These are phyloP conservation scores for Lepidonotus clava DNA, from an alignment of 2,888 invertebrate species.

Conservation along the genomic window DNA sequence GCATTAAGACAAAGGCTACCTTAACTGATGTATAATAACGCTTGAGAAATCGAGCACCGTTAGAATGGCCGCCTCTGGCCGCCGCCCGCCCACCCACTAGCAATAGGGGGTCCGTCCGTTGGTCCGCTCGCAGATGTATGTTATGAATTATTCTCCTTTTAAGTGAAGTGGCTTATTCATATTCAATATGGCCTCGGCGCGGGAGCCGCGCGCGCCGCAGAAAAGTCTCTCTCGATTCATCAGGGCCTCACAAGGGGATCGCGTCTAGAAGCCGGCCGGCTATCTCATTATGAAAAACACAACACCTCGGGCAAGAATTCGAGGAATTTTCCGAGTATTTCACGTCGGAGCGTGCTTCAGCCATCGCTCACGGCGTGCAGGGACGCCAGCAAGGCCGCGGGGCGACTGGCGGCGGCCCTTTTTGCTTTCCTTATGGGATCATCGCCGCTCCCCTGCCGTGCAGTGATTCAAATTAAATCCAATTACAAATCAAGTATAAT, in stretches of 20 bases:
- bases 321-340: slow-evolving; percentile 33
- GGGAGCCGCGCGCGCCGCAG: neutral
- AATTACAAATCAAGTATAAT: slow-evolving; percentile 47
- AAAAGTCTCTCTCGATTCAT: slow-evolving; percentile 38
- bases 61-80: neutral
- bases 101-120: neutral
- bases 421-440: neutral
- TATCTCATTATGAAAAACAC: slow-evolving; percentile 49
- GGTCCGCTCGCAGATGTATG: slow-evolving; percentile 43
- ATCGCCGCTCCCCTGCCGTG: neutral
- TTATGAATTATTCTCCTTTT: slow-evolving; percentile 50
- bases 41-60: neutral
- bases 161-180: slow-evolving; percentile 51
- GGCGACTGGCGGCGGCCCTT: neutral
- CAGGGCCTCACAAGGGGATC: slow-evolving; percentile 27
- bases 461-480: slow-evolving; percentile 48
- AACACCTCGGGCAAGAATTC: slow-evolving; percentile 46
- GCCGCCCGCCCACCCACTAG: neutral
- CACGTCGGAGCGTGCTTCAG: neutral
- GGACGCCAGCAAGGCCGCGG: neutral
- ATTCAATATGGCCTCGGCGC: slow-evolving; percentile 33
- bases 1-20: slow-evolving; percentile 44
- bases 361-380: neutral
- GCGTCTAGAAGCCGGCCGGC: neutral
- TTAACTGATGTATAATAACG: slow-evolving; percentile 32